Percentiles rank a stretch among this genome's conserved stretches.
Evolutionary conservation across 2,113 vertebrate genomes (phyloP).

Genomic region (Catagonus wagneri): DNA sequence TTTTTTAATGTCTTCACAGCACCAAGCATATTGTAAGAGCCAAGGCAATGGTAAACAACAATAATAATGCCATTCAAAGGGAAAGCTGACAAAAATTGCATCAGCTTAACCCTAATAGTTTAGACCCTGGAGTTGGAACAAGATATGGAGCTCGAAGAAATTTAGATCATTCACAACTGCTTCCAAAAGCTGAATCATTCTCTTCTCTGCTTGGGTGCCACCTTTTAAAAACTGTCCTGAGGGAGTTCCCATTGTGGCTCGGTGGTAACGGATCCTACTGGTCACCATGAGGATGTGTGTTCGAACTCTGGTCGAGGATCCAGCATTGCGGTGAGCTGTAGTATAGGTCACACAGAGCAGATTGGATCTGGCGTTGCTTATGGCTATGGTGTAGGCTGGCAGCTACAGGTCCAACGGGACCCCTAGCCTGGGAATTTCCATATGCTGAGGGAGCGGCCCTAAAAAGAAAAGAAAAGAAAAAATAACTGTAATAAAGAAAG

Average conservation of each 20-base stretch:
- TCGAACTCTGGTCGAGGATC: too few relatives aligned
- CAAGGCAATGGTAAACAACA: slow-evolving; percentile 70
- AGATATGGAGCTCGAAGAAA: neutral
- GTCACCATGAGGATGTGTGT: too few relatives aligned
- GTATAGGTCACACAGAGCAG: too few relatives aligned
- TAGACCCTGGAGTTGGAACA: slow-evolving; percentile 33
- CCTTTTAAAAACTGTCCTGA: neutral
- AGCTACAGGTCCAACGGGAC: too few relatives aligned
- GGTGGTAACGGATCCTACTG: too few relatives aligned
- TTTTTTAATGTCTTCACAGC: slow-evolving; percentile 78
- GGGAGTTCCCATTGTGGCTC: neutral
- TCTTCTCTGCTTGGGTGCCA: neutral
- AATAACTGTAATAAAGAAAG: neutral
- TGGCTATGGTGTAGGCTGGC: too few relatives aligned
- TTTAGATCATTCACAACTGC: slow-evolving; percentile 33
- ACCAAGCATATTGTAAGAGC: slow-evolving; percentile 68
- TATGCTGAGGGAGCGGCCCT: too few relatives aligned
- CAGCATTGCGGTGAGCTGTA: too few relatives aligned
- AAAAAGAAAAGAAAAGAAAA: too few relatives aligned
- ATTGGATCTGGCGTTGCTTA: too few relatives aligned
- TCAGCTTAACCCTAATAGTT: slow-evolving; percentile 60
- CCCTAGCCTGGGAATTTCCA: too few relatives aligned
- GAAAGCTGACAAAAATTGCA: slow-evolving; percentile 45
- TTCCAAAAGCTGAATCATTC: neutral
- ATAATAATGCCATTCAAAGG: slow-evolving; percentile 68